Evolutionary conservation across 2,888 invertebrate species (phyloP), one percentile per base, ranked within the genome.

Genomic region (Epinotia demarniana): DNA sequence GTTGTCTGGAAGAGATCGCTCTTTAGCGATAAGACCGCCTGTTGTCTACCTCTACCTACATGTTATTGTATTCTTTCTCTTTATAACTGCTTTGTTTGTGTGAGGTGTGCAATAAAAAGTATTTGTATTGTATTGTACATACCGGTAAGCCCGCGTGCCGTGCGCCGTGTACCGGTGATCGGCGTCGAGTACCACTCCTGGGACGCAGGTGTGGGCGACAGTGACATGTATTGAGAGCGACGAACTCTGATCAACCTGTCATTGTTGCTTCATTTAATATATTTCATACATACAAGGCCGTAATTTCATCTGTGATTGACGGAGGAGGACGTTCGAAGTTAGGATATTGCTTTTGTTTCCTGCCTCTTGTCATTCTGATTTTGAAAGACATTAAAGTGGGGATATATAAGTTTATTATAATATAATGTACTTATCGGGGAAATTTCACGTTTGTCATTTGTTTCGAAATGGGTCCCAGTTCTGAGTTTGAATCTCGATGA

Each of bases 201-300:
- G 13, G 9, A 27, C 61, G 61, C 33, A n/a, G 61, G 61, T 33
- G 61, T 53, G 61, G 61, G 61, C 61, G 61, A 33, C 61, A 61
- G 33, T 33, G 2, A 33, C 33, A 61, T 61, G 33, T 33, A 61
- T 61, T 33, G 61, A 61, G 61, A 27, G n/a, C 61, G 11, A 61
- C 33, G 61, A 61, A 61, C 61, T n/a, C n/a, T n/a, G 61, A 61
- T 61, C 61, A 61, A 61, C 61, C 61, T 61, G 61, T 61, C 61
- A 61, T 61, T 61, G 61, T 61, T 18, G 43, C 53, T 53, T 53
- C 53, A 53, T 53, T 53, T 39, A 9, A 39, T 39, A 39, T n/a
- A 53, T 53, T n/a, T 53, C 6, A 53, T 53, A n/a, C 53, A 53
- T 53, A 53, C 5, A 53, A 1, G 53, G 53, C 53, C 53, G n/a